Evolutionary conservation across 2,113 vertebrate species (phyloP).

Genomic region (Eupsittula cactorum): DNA sequence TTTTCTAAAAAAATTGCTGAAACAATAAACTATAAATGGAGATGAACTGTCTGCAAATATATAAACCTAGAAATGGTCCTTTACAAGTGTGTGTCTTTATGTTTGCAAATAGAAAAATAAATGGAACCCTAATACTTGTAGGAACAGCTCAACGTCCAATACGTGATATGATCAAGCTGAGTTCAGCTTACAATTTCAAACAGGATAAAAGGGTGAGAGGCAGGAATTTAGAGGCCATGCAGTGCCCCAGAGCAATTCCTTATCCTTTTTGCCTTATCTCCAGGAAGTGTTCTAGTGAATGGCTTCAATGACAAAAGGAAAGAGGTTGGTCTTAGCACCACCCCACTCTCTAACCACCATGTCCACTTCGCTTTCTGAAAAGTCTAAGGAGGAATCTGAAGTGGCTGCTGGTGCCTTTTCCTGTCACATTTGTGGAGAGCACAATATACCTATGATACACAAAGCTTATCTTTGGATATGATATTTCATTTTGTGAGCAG

Average conservation of each 20-base stretch:
- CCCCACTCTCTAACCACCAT: accelerated
- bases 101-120: not conserved
- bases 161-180: not conserved
- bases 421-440: not conserved
- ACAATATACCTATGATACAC: not conserved
- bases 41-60: not conserved
- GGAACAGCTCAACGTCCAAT: not conserved
- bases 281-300: not conserved
- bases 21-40: not conserved
- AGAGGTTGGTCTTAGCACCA: not conserved
- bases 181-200: not conserved
- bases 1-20: not conserved
- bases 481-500: not conserved
- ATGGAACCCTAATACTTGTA: not conserved
- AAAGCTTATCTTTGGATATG: not conserved
- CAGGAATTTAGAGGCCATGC: accelerated
- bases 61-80: not conserved
- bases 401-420: not conserved
- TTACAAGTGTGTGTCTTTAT: not conserved
- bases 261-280: not conserved
- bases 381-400: not conserved
- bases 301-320: not conserved
- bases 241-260: not conserved
- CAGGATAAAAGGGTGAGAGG: not conserved
- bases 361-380: not conserved